Base-by-base conservation (phyloP, 1,140 invertebrate species). In the Eumaeus atala region DNA sequence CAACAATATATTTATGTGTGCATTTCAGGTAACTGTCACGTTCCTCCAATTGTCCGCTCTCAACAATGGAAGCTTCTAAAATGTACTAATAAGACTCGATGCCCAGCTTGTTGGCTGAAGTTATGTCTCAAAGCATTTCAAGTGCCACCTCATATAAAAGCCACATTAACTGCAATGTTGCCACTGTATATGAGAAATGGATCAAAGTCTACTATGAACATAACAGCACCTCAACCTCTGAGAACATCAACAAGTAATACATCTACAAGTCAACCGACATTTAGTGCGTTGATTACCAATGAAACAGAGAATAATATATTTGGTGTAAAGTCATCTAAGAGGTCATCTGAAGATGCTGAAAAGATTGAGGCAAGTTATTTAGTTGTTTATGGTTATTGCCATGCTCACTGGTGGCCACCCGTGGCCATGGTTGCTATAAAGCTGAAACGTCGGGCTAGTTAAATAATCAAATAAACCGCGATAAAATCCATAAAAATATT, bases 91-190 rank as follows among this genome's bases (percentile, higher is more conserved):
- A 92, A 91, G 67, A 89, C 91, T 42, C 84, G 94, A 38, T 96
- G 95, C 84, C 91, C 93, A 54, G 94, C 94, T n/a, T 96, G 95
- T 74, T 96, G 95, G 94, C 85, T 96, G 3, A 95, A 95, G 79
- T 91, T 94, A 88, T 95, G 95, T 76, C 77, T 96, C 11, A 91
- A 92, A 62, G 91, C 92, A 48, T 95, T 95, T 77, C 92, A 94
- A 78, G 91, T 96, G 67, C 92, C 94, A 51, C 80, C 89, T 40
- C 89, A 87, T 10, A 88, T 94, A 49, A 90, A 91, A 68, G 83
- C 90, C 53, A 90, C 91, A 51, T 76, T 94, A 55, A 90, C 89
- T 61, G 87, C 90, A 28, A 89, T 93, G 73, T 74, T 93, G 56
- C 92, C 92, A 9, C 84, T 88, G 8, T 83, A 78, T 40, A 89